Evolutionary conservation across 2,797 vertebrate species (phyloP).

Genomic region (Mus minutoides): DNA sequence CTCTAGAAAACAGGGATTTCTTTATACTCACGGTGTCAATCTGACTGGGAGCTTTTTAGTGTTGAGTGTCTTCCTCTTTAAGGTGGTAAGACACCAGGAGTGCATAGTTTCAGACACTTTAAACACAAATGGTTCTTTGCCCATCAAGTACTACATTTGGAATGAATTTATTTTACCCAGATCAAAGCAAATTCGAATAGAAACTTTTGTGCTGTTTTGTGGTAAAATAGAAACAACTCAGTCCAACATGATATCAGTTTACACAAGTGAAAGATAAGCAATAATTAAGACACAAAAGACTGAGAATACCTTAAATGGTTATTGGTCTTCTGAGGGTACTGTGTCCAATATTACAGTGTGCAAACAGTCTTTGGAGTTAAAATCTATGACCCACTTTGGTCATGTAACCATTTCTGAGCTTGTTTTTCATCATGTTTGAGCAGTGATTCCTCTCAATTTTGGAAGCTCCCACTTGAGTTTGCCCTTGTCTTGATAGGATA

Average conservation of each 20-base stretch:
- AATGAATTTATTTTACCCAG: slow-evolving; percentile 86
- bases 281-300: slow-evolving; percentile 94
- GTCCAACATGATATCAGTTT: slow-evolving; percentile 89
- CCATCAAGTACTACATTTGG: slow-evolving; percentile 89
- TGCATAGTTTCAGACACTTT: slow-evolving; percentile 92
- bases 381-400: slow-evolving; percentile 90
- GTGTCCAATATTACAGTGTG: slow-evolving; percentile 90
- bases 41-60: slow-evolving; percentile 90
- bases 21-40: slow-evolving; percentile 93
- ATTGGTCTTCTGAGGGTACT: slow-evolving; percentile 91
- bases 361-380: slow-evolving; percentile 88
- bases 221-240: slow-evolving; percentile 94
- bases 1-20: slow-evolving; percentile 92
- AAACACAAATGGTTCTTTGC: slow-evolving; percentile 89
- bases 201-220: not conserved
- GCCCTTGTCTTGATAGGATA: not conserved
- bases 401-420: slow-evolving; percentile 85
- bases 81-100: slow-evolving; percentile 88
- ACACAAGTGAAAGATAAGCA: slow-evolving; percentile 89
- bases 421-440: slow-evolving; percentile 87
- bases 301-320: slow-evolving; percentile 92
- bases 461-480: not conserved
- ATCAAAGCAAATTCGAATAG: slow-evolving; percentile 88
- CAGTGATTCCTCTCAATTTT: not conserved
- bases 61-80: slow-evolving; percentile 89